Evolutionary conservation across 1,140 invertebrate genomes (phyloP).

Genomic region (Dendrolimus kikuchii): DNA sequence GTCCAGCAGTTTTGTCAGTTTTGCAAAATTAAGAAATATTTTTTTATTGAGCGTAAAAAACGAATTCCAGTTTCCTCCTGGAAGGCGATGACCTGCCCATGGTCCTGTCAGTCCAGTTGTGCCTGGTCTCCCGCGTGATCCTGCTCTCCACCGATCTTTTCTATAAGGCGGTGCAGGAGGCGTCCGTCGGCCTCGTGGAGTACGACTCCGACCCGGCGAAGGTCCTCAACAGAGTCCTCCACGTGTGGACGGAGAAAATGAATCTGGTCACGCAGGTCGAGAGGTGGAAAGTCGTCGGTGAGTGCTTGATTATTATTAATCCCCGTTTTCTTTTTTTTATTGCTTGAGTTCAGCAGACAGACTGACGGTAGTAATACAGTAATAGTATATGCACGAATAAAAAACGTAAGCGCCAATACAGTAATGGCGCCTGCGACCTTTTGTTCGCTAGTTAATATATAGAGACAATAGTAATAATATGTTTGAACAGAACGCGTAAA

Average conservation of each 20-base stretch:
- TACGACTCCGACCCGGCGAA: constrained; percentile 68
- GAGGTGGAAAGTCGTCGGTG: constrained; percentile 84
- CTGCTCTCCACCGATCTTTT: constrained; percentile 83
- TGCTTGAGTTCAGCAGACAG: too few species aligned
- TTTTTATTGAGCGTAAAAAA: too few species aligned
- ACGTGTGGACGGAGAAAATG: constrained; percentile 87
- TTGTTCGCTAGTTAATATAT: too few species aligned
- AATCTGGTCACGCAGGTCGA: constrained; percentile 83
- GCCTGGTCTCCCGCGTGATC: constrained; percentile 83
- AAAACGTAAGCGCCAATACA: too few species aligned
- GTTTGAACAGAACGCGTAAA: too few species aligned
- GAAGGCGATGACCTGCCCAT: constrained; percentile 79
- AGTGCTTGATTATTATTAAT: constrained; percentile 15
- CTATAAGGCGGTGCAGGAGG: constrained; percentile 75
- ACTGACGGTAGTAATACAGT: too few species aligned
- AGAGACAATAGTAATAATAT: too few species aligned
- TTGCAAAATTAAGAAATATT: background rate
- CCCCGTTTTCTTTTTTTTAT: too few species aligned
- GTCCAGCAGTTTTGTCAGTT: background rate
- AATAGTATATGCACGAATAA: too few species aligned
- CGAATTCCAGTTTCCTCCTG: constrained; percentile 77
- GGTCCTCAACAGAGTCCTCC: constrained; percentile 80
- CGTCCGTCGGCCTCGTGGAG: constrained; percentile 69
- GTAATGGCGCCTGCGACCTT: too few species aligned
- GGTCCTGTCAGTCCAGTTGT: constrained; percentile 84